Conservation (phyloP, 1,140 invertebrate genomes). For the Neotoxoptera formosana region DNA sequence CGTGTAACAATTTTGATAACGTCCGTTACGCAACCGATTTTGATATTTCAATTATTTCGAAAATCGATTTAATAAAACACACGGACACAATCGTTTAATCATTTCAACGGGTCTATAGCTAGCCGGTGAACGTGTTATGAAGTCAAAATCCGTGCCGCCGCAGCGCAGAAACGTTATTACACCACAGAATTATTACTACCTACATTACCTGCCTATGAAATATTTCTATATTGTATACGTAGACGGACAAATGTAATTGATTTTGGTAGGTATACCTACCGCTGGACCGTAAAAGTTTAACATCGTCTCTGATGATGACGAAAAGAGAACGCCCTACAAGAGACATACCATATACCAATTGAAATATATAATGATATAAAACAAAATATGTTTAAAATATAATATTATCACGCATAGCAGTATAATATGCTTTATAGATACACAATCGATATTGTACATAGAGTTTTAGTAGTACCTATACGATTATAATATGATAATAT, state of each 20-base stretch:
- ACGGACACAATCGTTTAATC: slow-evolving; percentile 21
- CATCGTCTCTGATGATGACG: background rate
- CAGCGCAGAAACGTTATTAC: background rate
- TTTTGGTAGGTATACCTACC: background rate
- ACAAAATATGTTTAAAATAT: background rate
- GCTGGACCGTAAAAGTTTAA: background rate
- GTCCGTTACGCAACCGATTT: slow-evolving; percentile 5
- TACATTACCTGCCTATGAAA: background rate
- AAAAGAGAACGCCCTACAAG: background rate
- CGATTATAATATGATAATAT: background rate
- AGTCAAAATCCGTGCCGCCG: background rate
- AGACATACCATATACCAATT: background rate
- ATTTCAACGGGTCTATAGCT: background rate
- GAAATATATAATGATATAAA: background rate
- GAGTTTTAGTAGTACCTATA: background rate
- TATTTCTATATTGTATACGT: background rate
- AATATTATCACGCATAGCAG: background rate
- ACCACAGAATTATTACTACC: background rate
- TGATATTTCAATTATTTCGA: slow-evolving; percentile 54
- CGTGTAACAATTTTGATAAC: background rate
- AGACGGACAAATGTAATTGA: background rate
- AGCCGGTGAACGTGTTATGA: background rate
- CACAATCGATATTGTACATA: background rate
- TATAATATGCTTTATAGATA: background rate
- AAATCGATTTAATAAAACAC: slow-evolving; percentile 49